These are phyloP conservation scores for Chamaedrilus cognettii DNA, from an alignment of 2,888 invertebrate genomes.

Conservation along the genomic window DNA sequence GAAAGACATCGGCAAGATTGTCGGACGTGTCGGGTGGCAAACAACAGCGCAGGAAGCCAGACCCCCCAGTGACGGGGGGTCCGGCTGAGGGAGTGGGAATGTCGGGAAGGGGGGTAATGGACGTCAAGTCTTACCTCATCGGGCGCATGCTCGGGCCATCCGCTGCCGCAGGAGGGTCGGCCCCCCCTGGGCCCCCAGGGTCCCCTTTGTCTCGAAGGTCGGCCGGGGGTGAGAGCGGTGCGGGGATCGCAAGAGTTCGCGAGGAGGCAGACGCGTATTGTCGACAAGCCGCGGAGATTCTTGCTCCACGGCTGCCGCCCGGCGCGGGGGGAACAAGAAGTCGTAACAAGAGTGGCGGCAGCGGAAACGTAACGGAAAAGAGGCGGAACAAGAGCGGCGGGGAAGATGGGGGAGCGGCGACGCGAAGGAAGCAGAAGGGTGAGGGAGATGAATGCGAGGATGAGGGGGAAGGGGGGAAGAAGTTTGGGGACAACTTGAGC, in stretches of 20 bases:
- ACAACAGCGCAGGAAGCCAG: no score
- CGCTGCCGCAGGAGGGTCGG: not conserved
- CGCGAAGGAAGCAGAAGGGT: not conserved
- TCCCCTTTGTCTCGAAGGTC: not conserved
- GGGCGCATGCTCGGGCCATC: constrained; percentile 16
- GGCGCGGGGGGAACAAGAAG: not conserved
- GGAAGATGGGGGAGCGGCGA: not conserved
- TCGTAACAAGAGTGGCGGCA: not conserved
- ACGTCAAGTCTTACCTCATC: constrained; percentile 22
- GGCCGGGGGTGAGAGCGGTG: not conserved
- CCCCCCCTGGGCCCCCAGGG: not conserved
- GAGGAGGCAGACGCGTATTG: not conserved
- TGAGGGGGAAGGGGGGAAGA: constrained; percentile 49
- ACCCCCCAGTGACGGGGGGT: no score
- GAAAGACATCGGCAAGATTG: no score
- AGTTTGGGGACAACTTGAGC: constrained; percentile 68
- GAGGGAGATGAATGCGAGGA: constrained; percentile 27
- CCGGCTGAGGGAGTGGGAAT: no score
- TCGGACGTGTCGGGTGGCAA: no score
- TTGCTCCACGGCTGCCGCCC: not conserved
- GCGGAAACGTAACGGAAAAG: constrained; percentile 35
- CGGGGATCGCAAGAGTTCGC: not conserved
- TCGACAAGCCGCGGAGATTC: not conserved
- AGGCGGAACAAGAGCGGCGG: constrained; percentile 2
- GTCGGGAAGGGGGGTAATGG: not conserved